A percentile compares a stretch with the other conserved stretches of the same genome.
Conservation (phyloP, 2,888 invertebrate genomes). For the Latheticus oryzae region DNA sequence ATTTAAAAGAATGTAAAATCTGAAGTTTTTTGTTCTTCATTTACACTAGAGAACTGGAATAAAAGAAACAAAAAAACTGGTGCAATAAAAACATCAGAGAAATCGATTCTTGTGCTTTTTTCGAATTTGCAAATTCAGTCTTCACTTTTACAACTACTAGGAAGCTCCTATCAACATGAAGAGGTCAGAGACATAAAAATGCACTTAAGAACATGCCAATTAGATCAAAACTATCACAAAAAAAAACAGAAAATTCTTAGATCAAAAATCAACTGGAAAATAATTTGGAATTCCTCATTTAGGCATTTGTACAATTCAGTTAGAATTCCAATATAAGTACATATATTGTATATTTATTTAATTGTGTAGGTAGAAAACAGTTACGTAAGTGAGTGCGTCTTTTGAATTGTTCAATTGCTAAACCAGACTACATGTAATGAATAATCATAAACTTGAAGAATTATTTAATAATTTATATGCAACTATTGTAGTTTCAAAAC, state of each 20-base stretch:
- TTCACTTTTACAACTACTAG: too few species aligned
- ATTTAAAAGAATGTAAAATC: too few species aligned
- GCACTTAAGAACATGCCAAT: too few species aligned
- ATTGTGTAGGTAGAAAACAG: conserved; percentile 35
- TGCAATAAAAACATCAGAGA: too few species aligned
- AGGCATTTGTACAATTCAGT: conserved; percentile 22
- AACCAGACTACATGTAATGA: conserved; percentile 28
- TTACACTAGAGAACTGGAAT: too few species aligned
- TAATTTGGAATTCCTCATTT: conserved; percentile 25
- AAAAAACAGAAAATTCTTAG: not conserved
- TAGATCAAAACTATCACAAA: not conserved
- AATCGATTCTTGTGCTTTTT: too few species aligned
- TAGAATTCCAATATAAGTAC: conserved; percentile 22
- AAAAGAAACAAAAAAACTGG: too few species aligned
- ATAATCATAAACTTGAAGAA: conserved; percentile 35
- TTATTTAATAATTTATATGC: conserved; percentile 30
- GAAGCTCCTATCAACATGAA: too few species aligned
- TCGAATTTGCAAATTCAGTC: too few species aligned
- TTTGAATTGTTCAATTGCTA: conserved; percentile 40
- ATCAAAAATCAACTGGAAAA: not conserved
- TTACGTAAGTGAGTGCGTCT: conserved; percentile 30
- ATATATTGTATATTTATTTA: conserved; percentile 27
- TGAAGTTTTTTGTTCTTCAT: too few species aligned
- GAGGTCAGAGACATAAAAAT: too few species aligned
- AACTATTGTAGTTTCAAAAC: too few species aligned